These are phyloP conservation scores for Ceratoteleas bidentatus DNA, from an alignment of 1,140 invertebrate species.

Conservation along the genomic window DNA sequence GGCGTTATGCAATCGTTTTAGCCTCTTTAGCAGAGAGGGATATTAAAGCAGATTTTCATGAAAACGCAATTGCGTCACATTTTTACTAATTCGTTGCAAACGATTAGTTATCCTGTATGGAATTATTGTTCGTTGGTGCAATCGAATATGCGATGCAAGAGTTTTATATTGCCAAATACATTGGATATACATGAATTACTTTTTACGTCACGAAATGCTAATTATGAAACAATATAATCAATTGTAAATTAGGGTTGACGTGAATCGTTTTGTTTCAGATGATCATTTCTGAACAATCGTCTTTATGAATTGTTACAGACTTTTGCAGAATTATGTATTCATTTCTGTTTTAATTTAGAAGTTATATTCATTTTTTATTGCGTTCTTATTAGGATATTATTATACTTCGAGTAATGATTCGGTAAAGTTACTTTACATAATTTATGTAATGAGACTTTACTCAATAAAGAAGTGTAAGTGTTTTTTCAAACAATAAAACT, in stretches of 20 bases:
- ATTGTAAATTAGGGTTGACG: not conserved
- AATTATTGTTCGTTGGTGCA: constrained; percentile 1
- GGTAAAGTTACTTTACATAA: no score
- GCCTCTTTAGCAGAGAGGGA: not conserved
- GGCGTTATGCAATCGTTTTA: not conserved
- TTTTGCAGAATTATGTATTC: no score
- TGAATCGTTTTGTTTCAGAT: not conserved
- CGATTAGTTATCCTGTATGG: not conserved
- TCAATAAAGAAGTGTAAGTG: no score
- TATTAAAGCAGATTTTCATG: not conserved
- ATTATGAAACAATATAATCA: not conserved
- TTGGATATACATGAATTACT: not conserved
- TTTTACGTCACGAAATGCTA: no score
- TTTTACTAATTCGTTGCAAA: constrained; percentile 2
- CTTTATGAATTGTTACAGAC: no score
- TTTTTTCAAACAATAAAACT: no score
- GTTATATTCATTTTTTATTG: no score
- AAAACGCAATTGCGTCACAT: not conserved
- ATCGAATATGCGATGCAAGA: not conserved
- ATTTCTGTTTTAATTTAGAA: no score
- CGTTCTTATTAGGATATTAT: no score
- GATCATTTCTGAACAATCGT: no score
- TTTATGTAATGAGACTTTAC: no score
- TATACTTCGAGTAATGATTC: no score
- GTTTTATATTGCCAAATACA: not conserved